phyloP scores from a whole-genome alignment of 2,113 vertebrate species.

The Bos taurus region DNA sequence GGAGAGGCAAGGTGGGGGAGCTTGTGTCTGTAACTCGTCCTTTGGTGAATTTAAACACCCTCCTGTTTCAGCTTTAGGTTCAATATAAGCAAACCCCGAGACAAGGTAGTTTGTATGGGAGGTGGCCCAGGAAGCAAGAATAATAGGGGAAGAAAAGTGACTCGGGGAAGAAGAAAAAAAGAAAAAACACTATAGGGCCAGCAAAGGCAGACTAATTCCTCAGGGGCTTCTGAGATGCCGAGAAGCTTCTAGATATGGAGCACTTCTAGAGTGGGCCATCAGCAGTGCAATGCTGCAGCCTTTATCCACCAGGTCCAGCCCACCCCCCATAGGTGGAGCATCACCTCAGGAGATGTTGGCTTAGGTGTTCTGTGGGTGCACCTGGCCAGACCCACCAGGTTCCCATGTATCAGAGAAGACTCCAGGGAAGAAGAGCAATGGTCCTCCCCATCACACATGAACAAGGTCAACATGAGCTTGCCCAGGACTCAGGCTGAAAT shows the following conservation, averaged over 20 bases:
- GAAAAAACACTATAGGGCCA: neutral
- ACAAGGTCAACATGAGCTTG: neutral
- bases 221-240: neutral
- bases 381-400: neutral
- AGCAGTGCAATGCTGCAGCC: neutral
- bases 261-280: neutral
- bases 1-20: neutral
- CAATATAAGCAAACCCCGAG: neutral
- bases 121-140: neutral
- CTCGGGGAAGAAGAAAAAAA: neutral
- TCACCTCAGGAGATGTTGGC: too few species aligned
- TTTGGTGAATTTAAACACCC: neutral
- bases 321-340: neutral
- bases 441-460: neutral
- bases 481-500: neutral
- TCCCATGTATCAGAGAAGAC: neutral
- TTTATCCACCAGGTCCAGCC: too few species aligned
- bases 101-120: neutral
- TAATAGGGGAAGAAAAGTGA: neutral
- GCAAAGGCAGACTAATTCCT: neutral
- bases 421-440: neutral
- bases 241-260: neutral
- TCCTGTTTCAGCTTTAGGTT: neutral
- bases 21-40: neutral
- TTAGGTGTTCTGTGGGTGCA: too few species aligned